Base-by-base conservation (phyloP, 2,797 vertebrate genomes). In the Atherinosoma microstoma region DNA sequence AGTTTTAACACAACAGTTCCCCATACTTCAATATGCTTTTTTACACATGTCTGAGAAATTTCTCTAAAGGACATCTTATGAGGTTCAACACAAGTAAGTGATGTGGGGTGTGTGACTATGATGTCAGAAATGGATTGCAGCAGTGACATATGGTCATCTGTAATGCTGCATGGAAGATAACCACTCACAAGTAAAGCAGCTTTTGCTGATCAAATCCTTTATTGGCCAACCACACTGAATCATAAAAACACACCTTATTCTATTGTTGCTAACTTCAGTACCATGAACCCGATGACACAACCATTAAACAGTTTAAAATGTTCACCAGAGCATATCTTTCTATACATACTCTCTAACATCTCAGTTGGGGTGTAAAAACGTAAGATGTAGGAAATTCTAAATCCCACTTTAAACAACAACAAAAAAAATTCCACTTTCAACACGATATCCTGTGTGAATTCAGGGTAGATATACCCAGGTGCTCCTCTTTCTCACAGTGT, bases 381-480 rank as follows among this genome's bases (percentile, higher is more conserved):
- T 35, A 54, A 56, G 49, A 69, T 66, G 65, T 57, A 61, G 57
- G 54, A 78, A 87, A 80, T 24, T 56, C 67, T 79, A 76, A 83
- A 84, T 79, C 72, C n/a, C n/a, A n/a, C n/a, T n/a, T n/a, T n/a
- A n/a, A n/a, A n/a, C n/a, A n/a, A n/a, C n/a, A n/a, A n/a, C n/a
- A n/a, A n/a, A n/a, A n/a, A n/a, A n/a, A n/a, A n/a, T n/a, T n/a
- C 67, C 38, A 18, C 54, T 87, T 73, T 79, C 67, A 74, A 75
- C 40, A 67, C 71, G 30, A 74, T 35, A 83, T 74, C 64, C 67
- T 67, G 64, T 78, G 69, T 81, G 61, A 73, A 61, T 71, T 82
- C 81, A 92, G 87, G 84, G 89, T 83, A 78, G 76, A 64, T 67
- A 38, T 70, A 74, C 78, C 70, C 79, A 90, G 84, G 84, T 89